These are phyloP conservation scores for Muscicapa comitata DNA, from an alignment of 2,797 vertebrate species.

Conservation along the genomic window DNA sequence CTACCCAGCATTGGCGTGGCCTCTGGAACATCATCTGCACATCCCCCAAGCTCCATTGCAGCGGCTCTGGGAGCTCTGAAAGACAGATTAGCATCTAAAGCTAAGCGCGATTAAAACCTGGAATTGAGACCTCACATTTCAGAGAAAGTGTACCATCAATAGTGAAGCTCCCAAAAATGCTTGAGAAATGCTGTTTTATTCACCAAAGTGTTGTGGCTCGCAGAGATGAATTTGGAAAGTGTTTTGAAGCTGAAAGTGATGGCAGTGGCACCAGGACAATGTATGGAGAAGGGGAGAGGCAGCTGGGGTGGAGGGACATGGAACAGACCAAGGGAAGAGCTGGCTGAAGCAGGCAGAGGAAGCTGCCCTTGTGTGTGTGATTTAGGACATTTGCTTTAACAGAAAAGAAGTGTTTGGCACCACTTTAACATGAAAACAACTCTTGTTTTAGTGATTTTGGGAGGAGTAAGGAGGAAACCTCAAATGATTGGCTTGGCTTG, in stretches of 20 bases:
- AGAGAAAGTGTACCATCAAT: background rate
- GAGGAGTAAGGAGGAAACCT: constrained; percentile 1
- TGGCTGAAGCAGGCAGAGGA: background rate
- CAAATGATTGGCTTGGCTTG: background rate
- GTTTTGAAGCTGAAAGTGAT: background rate
- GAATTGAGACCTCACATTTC: background rate
- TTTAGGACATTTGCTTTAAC: background rate
- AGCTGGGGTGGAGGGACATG: background rate
- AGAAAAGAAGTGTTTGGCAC: background rate
- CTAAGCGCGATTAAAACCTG: background rate
- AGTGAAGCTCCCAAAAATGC: background rate
- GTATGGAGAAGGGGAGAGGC: background rate
- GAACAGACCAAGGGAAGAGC: background rate
- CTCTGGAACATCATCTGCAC: background rate
- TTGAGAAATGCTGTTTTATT: background rate
- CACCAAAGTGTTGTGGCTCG: background rate
- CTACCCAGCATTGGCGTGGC: background rate
- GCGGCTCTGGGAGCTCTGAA: background rate
- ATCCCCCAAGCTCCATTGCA: background rate
- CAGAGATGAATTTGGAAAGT: background rate
- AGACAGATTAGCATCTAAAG: background rate
- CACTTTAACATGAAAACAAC: background rate
- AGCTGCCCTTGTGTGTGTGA: background rate
- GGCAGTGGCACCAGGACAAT: background rate
- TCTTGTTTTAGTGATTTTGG: background rate